Percentiles rank a stretch among this genome's conserved stretches.
phyloP scores from a whole-genome alignment of 2,888 invertebrate species.

The Poecilobothrus nobilitatus region DNA sequence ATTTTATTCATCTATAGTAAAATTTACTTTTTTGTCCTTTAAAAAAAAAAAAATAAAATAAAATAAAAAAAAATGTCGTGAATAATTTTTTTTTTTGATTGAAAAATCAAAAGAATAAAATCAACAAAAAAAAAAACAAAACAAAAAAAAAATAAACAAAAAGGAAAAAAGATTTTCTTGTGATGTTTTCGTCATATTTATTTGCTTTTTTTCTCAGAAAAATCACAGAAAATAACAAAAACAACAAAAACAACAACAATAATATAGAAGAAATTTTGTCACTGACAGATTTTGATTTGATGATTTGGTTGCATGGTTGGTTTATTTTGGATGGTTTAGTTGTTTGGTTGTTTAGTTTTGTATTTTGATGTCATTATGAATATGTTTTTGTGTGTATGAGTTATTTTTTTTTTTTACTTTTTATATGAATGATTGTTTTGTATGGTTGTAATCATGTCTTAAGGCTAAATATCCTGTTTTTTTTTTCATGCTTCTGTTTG shows the following conservation, averaged over 20 bases:
- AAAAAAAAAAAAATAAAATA: too few relatives aligned
- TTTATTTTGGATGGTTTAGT: not conserved
- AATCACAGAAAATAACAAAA: not conserved
- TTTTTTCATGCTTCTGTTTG: too few relatives aligned
- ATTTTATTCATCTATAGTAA: not conserved
- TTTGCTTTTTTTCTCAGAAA: too few relatives aligned
- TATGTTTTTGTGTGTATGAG: too few relatives aligned
- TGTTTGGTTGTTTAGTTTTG: too few relatives aligned
- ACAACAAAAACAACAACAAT: not conserved
- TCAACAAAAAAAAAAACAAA: not conserved
- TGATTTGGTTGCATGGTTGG: not conserved
- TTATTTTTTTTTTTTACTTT: too few relatives aligned
- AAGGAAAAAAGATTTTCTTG: not conserved
- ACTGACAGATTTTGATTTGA: conserved; percentile 5
- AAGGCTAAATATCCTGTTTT: too few relatives aligned
- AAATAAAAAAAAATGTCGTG: too few relatives aligned
- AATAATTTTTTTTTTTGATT: not conserved
- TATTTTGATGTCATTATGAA: too few relatives aligned
- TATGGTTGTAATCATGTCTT: too few relatives aligned
- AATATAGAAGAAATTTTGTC: not conserved
- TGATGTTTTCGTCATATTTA: conserved; percentile 1
- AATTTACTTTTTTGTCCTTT: too few relatives aligned
- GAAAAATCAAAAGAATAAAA: not conserved
- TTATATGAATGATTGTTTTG: too few relatives aligned
- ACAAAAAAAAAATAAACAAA: not conserved